A percentile compares a stretch with the other conserved stretches of the same genome.
These are phyloP conservation scores for Coleophora deauratella DNA, from an alignment of 2,888 invertebrate species.

Conservation along the genomic window DNA sequence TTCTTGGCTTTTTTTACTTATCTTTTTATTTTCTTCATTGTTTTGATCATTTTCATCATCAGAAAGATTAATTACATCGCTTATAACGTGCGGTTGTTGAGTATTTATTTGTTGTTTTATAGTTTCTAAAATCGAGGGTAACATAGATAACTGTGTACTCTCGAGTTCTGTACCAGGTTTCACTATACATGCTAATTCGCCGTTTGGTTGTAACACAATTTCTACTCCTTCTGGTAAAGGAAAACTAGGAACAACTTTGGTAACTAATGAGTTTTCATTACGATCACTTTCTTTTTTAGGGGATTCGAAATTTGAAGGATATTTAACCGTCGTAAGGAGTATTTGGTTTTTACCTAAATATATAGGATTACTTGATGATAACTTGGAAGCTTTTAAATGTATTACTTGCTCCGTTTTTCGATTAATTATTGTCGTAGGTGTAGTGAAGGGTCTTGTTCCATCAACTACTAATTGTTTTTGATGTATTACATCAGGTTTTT, in stretches of 20 bases:
- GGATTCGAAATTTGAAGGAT: slow-evolving; percentile 14
- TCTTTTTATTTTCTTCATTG: background rate
- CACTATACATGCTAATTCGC: slow-evolving; percentile 26
- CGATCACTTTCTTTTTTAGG: no score
- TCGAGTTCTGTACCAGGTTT: slow-evolving; percentile 23
- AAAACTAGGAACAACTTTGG: slow-evolving; percentile 5
- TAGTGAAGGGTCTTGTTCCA: slow-evolving; percentile 13
- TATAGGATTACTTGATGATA: slow-evolving; percentile 29
- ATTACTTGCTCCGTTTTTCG: slow-evolving; percentile 21
- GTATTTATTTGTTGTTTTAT: slow-evolving; percentile 29
- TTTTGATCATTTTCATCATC: slow-evolving; percentile 9
- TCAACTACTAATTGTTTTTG: slow-evolving; percentile 19
- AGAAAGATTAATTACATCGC: slow-evolving; percentile 7
- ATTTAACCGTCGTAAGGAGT: slow-evolving; percentile 42
- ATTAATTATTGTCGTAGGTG: slow-evolving; percentile 7
- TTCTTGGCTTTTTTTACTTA: no score
- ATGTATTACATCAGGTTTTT: no score
- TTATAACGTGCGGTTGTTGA: no score
- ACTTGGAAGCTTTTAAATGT: slow-evolving; percentile 22
- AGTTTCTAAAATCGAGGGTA: slow-evolving; percentile 29
- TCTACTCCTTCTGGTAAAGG: slow-evolving; percentile 31
- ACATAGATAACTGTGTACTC: slow-evolving; percentile 16
- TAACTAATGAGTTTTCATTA: background rate
- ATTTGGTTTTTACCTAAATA: slow-evolving; percentile 51
- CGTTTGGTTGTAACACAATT: slow-evolving; percentile 27